phyloP scores from a whole-genome alignment of 2,888 invertebrate genomes.

The Macrophya alboannulata region DNA sequence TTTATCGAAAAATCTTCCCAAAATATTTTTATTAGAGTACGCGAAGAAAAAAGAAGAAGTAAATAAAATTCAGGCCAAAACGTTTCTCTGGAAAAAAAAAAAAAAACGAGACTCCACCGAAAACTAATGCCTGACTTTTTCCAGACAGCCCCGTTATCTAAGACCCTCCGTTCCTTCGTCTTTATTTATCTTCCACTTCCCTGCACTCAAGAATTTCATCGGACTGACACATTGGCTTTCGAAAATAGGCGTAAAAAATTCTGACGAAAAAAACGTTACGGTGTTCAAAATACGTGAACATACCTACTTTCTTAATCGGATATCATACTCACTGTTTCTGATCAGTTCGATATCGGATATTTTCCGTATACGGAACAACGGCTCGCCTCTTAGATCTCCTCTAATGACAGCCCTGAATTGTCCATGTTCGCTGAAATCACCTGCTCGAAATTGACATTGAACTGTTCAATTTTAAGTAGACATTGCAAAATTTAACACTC shows the following conservation, averaged over 20 bases:
- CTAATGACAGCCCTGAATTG: constrained; percentile 60
- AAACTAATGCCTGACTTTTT: constrained; percentile 3
- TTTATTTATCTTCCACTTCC: neutral
- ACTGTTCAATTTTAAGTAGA: neutral
- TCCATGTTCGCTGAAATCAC: constrained; percentile 61
- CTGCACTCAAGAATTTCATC: neutral
- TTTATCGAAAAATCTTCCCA: neutral
- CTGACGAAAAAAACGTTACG: neutral
- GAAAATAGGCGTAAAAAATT: neutral
- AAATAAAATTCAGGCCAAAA: neutral
- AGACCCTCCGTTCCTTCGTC: neutral
- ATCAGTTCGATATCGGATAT: constrained; percentile 50
- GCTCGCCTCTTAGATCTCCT: constrained; percentile 62
- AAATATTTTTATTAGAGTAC: neutral
- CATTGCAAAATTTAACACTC: neutral
- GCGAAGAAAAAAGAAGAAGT: too few species aligned
- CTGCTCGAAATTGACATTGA: constrained; percentile 54
- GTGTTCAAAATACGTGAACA: neutral
- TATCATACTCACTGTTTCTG: constrained; percentile 40
- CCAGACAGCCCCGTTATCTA: neutral
- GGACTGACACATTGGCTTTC: neutral
- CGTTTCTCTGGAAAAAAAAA: neutral
- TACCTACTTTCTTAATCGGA: neutral
- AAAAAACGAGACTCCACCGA: neutral
- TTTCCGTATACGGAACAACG: constrained; percentile 50